These are phyloP conservation scores for Eremophila alpestris DNA, from an alignment of 2,797 vertebrate species.

Conservation along the genomic window DNA sequence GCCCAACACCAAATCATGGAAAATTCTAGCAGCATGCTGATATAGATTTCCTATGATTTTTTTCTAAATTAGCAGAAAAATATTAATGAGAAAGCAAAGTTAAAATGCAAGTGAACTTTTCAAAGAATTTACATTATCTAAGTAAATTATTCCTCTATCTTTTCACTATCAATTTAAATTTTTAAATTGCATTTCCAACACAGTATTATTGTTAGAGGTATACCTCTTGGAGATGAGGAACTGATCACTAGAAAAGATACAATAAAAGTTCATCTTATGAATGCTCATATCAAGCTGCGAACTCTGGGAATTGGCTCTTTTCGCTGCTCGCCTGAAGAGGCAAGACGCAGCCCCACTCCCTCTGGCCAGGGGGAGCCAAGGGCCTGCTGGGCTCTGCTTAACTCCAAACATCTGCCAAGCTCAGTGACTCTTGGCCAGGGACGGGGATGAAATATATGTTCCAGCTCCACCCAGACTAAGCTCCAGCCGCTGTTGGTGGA, in stretches of 20 bases:
- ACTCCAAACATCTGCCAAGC: too few species aligned
- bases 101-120: not conserved
- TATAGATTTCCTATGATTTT: not conserved
- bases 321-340: too few species aligned
- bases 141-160: not conserved
- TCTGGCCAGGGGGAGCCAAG: too few species aligned
- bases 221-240: not conserved
- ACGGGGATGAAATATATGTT: too few species aligned
- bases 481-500: too few species aligned
- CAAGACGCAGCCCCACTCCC: too few species aligned
- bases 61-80: not conserved
- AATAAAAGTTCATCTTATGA: not conserved
- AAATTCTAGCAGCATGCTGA: not conserved
- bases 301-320: too few species aligned
- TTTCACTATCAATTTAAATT: not conserved
- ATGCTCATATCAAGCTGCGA: too few species aligned
- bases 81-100: not conserved
- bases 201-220: not conserved
- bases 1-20: fast-evolving
- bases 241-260: not conserved
- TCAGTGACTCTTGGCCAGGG: too few species aligned
- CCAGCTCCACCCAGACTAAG: too few species aligned
- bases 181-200: not conserved
- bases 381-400: too few species aligned
- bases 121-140: not conserved